Evolutionary conservation across 2,113 vertebrate species (phyloP), one percentile per base, ranked within the genome.

Genomic region (Chlamydotis undulata): DNA sequence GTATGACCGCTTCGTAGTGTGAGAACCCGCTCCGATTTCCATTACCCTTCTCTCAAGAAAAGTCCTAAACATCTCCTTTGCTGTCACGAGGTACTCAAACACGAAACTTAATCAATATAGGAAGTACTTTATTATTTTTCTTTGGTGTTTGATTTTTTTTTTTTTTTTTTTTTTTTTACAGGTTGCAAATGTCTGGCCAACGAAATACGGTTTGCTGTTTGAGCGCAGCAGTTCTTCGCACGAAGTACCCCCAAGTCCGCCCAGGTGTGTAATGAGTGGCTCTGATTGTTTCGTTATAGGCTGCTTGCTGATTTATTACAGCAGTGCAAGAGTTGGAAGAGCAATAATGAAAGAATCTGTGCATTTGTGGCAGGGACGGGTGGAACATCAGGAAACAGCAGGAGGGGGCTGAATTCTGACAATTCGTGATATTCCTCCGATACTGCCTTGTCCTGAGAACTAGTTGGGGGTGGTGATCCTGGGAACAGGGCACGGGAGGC

Each of bases 121-220:
- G 31, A n/a, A 29, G 3, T 17, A 23, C 24, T 17, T 47, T 28
- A 11, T 39, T 29, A 61, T 7, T 24, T n/a, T 41, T 33, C 37
- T 37, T 37, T 37, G 37, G 37, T 37, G 37, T 37, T 37, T 37
- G 37, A 9, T 37, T 37, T 37, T 35, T 35, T 35, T 37, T 37
- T 37, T 37, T 37, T 37, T 37, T 35, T 35, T 35, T 37, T 37
- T 37, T 37, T 69, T 61, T 90, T 59, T 67, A 21, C 43, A 99
- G 99, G 99, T 99, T 12, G 99, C 99, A 41, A 98, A 98, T 29
- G 98, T 99, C 47, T 99, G 99, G 99, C 97, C 99, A 50, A 99
- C 99, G 45, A 99, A 99, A 74, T 99, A 99, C 68, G 99, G 99
- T 76, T 97, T 99, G 94, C 95, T 99, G 53, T 98, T 99, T 61